These are phyloP conservation scores for Frankliniella fusca DNA, from an alignment of 2,888 invertebrate genomes.

Conservation along the genomic window DNA sequence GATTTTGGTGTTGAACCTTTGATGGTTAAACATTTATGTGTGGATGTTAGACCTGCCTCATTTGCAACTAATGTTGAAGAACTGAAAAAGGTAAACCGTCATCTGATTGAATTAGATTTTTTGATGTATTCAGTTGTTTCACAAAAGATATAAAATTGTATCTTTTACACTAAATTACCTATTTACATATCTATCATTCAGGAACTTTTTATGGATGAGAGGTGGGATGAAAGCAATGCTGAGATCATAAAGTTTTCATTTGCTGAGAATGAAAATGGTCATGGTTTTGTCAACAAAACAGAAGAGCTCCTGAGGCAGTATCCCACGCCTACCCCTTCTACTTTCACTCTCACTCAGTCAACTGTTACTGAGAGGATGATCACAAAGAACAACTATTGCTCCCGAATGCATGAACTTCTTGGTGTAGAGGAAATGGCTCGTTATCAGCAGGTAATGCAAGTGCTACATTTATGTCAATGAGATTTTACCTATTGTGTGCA, in stretches of 20 bases:
- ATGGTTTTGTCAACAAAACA: constrained; percentile 53
- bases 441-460: constrained; percentile 54
- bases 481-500: neutral
- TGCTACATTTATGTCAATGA: neutral
- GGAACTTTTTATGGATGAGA: constrained; percentile 55
- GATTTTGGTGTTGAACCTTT: constrained; percentile 65
- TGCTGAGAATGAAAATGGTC: constrained; percentile 52
- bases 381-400: constrained; percentile 65
- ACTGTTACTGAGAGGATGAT: constrained; percentile 60
- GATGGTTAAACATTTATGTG: constrained; percentile 63
- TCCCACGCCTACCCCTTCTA: constrained; percentile 62
- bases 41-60: constrained; percentile 68
- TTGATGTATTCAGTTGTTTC: neutral
- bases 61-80: constrained; percentile 62
- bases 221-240: constrained; percentile 58
- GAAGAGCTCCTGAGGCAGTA: constrained; percentile 57
- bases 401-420: constrained; percentile 69
- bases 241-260: constrained; percentile 54
- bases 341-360: constrained; percentile 63
- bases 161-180: neutral
- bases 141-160: neutral
- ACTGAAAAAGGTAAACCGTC: constrained; percentile 54
- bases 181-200: constrained; percentile 30
- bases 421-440: constrained; percentile 75
- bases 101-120: neutral